Evolutionary conservation across 2,888 invertebrate genomes (phyloP).

Genomic region (Pollenia amentaria): DNA sequence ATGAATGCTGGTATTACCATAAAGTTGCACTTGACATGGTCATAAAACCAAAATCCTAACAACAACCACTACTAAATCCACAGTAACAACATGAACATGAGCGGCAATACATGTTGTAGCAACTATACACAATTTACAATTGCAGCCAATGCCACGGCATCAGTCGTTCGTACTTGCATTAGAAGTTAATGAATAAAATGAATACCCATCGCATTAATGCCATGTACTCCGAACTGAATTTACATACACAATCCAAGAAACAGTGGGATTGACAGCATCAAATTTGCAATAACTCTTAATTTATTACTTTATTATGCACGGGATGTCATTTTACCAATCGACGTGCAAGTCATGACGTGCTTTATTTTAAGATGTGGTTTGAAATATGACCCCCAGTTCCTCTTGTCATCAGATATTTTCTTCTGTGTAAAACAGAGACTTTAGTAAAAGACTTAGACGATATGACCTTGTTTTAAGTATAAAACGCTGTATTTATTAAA

Average conservation of each 20-base stretch:
- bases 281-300: too few relatives aligned
- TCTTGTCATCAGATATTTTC: too few relatives aligned
- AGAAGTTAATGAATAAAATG: slow-evolving; percentile 6
- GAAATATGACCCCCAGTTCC: too few relatives aligned
- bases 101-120: neutral
- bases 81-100: neutral
- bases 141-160: slow-evolving; percentile 8
- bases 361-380: too few relatives aligned
- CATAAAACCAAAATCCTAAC: slow-evolving; percentile 28
- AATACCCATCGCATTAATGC: neutral
- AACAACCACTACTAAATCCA: neutral
- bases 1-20: slow-evolving; percentile 52
- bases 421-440: neutral
- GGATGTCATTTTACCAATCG: too few relatives aligned
- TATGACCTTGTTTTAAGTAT: too few relatives aligned
- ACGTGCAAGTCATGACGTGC: too few relatives aligned
- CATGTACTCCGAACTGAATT: neutral
- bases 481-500: too few relatives aligned
- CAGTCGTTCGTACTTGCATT: neutral
- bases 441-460: neutral
- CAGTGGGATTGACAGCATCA: too few relatives aligned
- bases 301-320: too few relatives aligned
- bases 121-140: neutral
- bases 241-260: neutral
- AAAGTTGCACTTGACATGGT: slow-evolving; percentile 46